Evolutionary conservation across 2,797 vertebrate species (phyloP), one percentile per base, ranked within the genome.

Genomic region (Oryzias dopingdopingensis): DNA sequence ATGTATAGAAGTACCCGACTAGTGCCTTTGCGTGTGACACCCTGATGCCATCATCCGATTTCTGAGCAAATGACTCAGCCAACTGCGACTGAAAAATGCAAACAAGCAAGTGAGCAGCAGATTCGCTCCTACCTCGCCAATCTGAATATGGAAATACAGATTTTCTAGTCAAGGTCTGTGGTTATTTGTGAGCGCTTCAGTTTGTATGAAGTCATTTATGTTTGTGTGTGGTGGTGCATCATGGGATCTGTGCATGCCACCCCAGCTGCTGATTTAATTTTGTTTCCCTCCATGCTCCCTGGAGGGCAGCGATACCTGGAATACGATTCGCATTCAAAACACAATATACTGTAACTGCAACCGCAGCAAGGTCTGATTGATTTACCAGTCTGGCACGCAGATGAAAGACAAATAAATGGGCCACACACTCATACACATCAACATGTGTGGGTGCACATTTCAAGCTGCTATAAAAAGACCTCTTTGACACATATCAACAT

Each of bases 21-120:
- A 63, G 55, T 58, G 59, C 10, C 49, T 72, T 41, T 76, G 79
- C 66, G 55, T 77, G 79, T 73, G 77, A 70, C 1, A n/a, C 50
- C 52, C 17, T 52, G 66, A 77, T 76, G 58, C 70, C 68, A 67
- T 62, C 73, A 56, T 72, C 62, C 65, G 66, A 81, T 79, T 80
- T 80, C 58, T 55, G 67, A 61, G 70, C 23, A 55, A 70, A 82
- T 80, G 82, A 84, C 66, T 87, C 82, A 77, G 23, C 70, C 53
- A 58, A 60, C 65, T 72, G 62, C 57, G 4, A 76, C 60, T 78
- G 71, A 85, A 82, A 87, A 80, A 85, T 86, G 83, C 76, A 86
- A 88, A 86, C 82, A 79, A 80, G 72, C 42, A n/a, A 63, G 61
- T n/a, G 16, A 76, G 51, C 46, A 75, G 70, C 72, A 67, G 58